phyloP scores from a whole-genome alignment of 2,113 vertebrate genomes.

The Stegostoma tigrinum region DNA sequence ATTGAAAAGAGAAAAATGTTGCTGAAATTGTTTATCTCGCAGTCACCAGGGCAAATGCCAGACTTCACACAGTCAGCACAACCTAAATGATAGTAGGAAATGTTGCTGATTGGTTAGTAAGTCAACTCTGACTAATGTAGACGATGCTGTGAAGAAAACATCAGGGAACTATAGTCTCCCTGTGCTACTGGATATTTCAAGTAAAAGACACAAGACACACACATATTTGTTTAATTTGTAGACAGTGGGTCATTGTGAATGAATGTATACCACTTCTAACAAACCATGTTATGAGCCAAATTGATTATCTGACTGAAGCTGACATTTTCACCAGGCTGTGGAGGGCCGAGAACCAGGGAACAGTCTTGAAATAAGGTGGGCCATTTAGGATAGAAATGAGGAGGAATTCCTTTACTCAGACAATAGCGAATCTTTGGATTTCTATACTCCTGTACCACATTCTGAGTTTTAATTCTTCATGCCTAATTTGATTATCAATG shows the following conservation, averaged over 20 bases:
- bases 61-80: not conserved
- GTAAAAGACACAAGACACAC: not conserved
- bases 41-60: not conserved
- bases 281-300: not conserved
- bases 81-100: not conserved
- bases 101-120: not conserved
- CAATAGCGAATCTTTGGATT: too few relatives aligned
- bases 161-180: not conserved
- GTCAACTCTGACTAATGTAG: not conserved
- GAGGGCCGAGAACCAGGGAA: too few relatives aligned
- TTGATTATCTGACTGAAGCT: not conserved
- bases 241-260: not conserved
- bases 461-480: too few relatives aligned
- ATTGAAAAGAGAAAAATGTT: too few relatives aligned
- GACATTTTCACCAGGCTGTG: too few relatives aligned
- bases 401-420: too few relatives aligned
- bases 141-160: not conserved
- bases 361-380: too few relatives aligned
- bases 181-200: not conserved
- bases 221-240: not conserved
- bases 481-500: too few relatives aligned
- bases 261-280: too few relatives aligned
- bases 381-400: too few relatives aligned
- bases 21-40: not conserved
- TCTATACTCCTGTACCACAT: too few relatives aligned